Conservation (phyloP, 2,113 vertebrate genomes). For the Globicephala melas region DNA sequence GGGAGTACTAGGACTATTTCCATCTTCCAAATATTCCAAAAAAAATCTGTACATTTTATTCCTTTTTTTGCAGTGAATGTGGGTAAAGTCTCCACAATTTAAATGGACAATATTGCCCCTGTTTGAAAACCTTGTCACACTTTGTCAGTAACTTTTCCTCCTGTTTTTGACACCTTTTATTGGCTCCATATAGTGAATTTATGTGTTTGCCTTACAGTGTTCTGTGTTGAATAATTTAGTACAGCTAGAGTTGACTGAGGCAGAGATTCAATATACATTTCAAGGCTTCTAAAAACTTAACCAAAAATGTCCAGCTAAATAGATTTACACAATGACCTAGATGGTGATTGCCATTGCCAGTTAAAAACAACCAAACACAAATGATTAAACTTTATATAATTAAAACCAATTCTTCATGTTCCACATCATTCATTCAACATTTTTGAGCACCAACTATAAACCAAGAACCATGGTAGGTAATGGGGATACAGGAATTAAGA, state of each 20-base stretch:
- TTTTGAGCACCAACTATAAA: neutral
- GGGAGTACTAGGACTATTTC: neutral
- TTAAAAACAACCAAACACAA: conserved; percentile 20
- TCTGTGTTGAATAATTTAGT: conserved; percentile 49
- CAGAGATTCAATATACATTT: neutral
- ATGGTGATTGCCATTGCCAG: neutral
- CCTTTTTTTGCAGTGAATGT: neutral
- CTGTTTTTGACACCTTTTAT: conserved; percentile 51
- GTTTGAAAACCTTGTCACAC: conserved; percentile 42
- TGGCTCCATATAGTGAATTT: conserved; percentile 44
- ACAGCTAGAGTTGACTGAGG: neutral
- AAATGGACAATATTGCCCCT: neutral
- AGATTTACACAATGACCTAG: neutral
- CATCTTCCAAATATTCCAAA: neutral
- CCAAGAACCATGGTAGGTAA: neutral
- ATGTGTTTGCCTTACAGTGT: conserved; percentile 27
- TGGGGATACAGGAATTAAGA: neutral
- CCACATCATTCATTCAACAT: neutral
- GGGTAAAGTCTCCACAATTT: conserved; percentile 15
- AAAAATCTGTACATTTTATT: neutral
- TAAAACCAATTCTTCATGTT: neutral
- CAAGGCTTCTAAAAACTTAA: conserved; percentile 14
- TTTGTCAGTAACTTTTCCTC: conserved; percentile 26
- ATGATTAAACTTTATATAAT: neutral
- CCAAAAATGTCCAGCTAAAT: neutral